Base-by-base conservation (phyloP, 1,140 invertebrate species). In the Papilio machaon region DNA sequence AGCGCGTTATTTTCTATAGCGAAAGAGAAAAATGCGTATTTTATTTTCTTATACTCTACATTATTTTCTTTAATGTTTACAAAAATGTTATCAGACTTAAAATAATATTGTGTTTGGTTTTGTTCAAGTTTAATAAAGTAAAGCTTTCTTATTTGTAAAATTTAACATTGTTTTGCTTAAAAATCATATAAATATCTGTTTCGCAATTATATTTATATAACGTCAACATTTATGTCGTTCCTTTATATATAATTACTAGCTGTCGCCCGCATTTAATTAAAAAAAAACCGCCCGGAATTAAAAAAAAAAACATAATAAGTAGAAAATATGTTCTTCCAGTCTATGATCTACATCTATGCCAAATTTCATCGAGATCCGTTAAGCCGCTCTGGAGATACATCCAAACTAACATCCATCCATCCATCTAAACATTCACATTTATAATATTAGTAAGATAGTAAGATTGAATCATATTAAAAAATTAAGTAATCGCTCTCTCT, bases 1-100 rank as follows among this genome's bases (percentile, higher is more conserved):
- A 77, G 30, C 54, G 35, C 75, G 23, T 77, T 78, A 60, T 78
- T 78, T 78, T 78, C 75, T 58, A 30, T 58, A 38, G 52, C 35
- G 35, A 75, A 75, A 75, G 47, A 75, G 43, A 73, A 43, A 67
- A 67, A 67, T 38, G 35, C 23, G 64, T 67, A 67, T 67, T 60
- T 60, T 60, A 60, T 60, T 67, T 67, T 67, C 64, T 67, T 67
- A 35, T 67, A 67, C 30, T 67, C 35, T 67, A 19, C 60, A 67
- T 10, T 67, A 67, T 23, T 67, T 67, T 67, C 64, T 67, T 35
- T 4, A 17, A 67, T 23, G 64, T 67, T 67, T 67, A 67, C 64
- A 67, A 67, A 67, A 67, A 38, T 67, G 35, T 67, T 67, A 67
- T 67, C 11, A 30, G 30, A 70, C 13, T 38, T 70, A 70, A 70